Evolutionary conservation across 35 echinoderm and acorn worm species (phyloP).

Genomic region (Chiridota heheva): DNA sequence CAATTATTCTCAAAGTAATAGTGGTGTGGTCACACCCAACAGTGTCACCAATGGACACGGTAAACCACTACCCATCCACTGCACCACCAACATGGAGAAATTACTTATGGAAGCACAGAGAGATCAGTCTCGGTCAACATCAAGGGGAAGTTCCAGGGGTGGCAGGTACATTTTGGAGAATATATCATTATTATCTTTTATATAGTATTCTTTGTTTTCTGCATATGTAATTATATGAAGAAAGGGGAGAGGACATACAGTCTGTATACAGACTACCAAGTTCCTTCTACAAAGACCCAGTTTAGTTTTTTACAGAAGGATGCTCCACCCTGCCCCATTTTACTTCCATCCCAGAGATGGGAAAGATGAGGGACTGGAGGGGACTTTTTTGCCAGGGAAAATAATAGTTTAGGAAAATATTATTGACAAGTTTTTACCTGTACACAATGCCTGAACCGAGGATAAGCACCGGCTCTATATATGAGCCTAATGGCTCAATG

Average conservation of each 20-base stretch:
- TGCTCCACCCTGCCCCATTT: background rate
- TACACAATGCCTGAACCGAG: no score
- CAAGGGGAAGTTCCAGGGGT: constrained; percentile 90
- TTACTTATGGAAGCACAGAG: constrained; percentile 98
- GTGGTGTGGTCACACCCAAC: constrained; percentile 31
- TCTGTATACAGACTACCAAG: background rate
- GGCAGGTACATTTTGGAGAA: constrained; percentile 56
- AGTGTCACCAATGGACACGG: constrained; percentile 39
- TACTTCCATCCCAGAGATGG: background rate
- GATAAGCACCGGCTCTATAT: no score
- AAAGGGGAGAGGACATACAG: background rate
- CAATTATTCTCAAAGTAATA: constrained; percentile 35
- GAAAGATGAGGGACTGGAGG: no score
- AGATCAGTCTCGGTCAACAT: constrained; percentile 83
- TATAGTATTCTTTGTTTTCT: background rate
- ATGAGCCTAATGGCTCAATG: no score
- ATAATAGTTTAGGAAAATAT: no score
- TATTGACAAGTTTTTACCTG: no score
- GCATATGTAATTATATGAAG: background rate
- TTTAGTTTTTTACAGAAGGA: background rate
- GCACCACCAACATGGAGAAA: constrained; percentile 93
- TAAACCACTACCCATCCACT: constrained; percentile 42
- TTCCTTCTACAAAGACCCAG: background rate
- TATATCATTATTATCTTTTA: background rate
- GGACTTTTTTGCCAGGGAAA: no score